Percentiles rank a stretch among this genome's conserved stretches.
Evolutionary conservation across 2,113 vertebrate species (phyloP).

Genomic region (Leptocoma aspasia): DNA sequence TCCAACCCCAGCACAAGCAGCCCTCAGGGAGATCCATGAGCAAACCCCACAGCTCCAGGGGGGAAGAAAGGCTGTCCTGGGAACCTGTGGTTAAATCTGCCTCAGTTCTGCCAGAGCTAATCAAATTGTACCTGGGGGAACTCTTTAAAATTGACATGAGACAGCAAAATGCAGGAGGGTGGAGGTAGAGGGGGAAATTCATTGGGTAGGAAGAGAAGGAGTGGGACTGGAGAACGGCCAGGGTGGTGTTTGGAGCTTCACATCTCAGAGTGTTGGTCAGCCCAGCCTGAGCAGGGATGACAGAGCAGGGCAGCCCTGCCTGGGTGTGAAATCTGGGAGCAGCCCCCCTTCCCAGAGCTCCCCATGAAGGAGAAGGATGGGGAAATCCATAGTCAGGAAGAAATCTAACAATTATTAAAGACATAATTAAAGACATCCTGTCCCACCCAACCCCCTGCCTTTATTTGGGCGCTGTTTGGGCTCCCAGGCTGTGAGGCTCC

Average conservation of each 20-base stretch:
- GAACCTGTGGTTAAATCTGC: neutral
- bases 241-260: neutral
- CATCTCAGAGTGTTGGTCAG: neutral
- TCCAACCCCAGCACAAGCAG: neutral
- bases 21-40: neutral
- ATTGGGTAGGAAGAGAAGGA: neutral
- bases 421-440: neutral
- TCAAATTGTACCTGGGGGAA: neutral
- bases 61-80: neutral
- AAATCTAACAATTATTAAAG: neutral
- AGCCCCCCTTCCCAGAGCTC: neutral
- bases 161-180: neutral
- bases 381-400: neutral
- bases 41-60: neutral
- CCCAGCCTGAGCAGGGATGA: neutral
- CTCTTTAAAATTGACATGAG: neutral
- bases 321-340: neutral
- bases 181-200: neutral
- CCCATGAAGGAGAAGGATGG: neutral
- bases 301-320: neutral
- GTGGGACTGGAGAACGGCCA: neutral
- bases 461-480: neutral
- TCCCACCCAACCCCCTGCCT: neutral
- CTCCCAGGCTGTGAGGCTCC: neutral
- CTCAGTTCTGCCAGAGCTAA: neutral